Conservation (phyloP, 2,797 vertebrate species). For the Microctenopoma stevenorrisi region DNA sequence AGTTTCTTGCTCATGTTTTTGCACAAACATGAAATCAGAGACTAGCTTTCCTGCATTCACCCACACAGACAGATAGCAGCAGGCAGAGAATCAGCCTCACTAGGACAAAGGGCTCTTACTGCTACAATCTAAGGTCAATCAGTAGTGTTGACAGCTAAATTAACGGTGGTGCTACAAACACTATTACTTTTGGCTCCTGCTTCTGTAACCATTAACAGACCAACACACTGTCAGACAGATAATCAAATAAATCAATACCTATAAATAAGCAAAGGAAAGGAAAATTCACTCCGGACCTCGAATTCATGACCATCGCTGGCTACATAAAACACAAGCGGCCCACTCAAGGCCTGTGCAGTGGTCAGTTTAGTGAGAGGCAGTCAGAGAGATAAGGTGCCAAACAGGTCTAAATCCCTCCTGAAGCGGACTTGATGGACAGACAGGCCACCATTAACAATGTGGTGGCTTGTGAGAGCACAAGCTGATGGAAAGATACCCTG, state of each 20-base stretch:
- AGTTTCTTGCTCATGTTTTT: constrained; percentile 29
- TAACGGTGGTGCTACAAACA: constrained; percentile 61
- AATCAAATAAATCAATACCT: constrained; percentile 53
- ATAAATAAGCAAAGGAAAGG: constrained; percentile 43
- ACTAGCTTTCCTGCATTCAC: constrained; percentile 8
- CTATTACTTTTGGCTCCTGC: constrained; percentile 40
- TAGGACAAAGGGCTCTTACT: constrained; percentile 46
- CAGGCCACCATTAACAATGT: constrained; percentile 95
- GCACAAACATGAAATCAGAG: constrained; percentile 31
- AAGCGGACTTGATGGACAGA: constrained; percentile 94
- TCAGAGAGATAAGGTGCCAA: constrained; percentile 90
- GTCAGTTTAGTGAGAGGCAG: constrained; percentile 75
- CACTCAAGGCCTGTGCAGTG: constrained; percentile 55
- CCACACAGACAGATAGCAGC: constrained; percentile 29
- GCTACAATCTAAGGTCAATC: constrained; percentile 65
- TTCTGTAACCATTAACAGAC: constrained; percentile 40
- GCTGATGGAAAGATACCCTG: constrained; percentile 97
- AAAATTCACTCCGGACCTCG: constrained; percentile 19
- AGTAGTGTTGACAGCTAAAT: constrained; percentile 70
- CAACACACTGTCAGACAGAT: constrained; percentile 33
- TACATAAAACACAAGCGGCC: constrained; percentile 40
- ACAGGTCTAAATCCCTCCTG: constrained; percentile 92
- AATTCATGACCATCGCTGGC: constrained; percentile 33
- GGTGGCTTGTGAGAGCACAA: constrained; percentile 92
- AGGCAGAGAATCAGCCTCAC: constrained; percentile 33